Conservation (phyloP, 2,113 vertebrate genomes). For the Equus quagga region DNA sequence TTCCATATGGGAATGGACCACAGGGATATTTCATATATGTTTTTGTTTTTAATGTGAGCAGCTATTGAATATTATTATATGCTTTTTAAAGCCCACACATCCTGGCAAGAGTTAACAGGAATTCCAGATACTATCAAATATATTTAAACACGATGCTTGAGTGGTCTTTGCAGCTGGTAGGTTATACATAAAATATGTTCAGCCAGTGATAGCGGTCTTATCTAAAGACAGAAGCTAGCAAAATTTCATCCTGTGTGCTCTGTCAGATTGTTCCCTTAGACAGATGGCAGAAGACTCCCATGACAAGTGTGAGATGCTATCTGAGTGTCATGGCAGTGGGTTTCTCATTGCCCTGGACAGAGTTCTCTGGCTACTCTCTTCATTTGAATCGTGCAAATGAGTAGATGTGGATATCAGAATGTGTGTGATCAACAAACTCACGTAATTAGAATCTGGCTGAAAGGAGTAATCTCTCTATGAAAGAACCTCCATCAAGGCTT, state of each 20-base stretch:
- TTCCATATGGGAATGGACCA: background rate
- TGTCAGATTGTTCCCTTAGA: slow-evolving; percentile 94
- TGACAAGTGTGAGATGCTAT: slow-evolving; percentile 93
- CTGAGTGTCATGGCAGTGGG: slow-evolving; percentile 87
- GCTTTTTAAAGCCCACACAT: slow-evolving; percentile 56
- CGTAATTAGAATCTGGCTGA: slow-evolving; percentile 68
- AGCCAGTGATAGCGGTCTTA: slow-evolving; percentile 97
- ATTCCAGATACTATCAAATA: slow-evolving; percentile 94
- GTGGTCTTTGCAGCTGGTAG: slow-evolving; percentile 95
- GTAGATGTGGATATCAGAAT: slow-evolving; percentile 35
- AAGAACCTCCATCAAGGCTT: background rate
- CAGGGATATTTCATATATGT: slow-evolving; percentile 30
- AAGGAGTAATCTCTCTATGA: slow-evolving; percentile 40
- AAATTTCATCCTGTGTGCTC: slow-evolving; percentile 92
- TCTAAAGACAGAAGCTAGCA: slow-evolving; percentile 95
- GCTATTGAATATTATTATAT: slow-evolving; percentile 54
- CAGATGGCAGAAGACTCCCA: slow-evolving; percentile 91
- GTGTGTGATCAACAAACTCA: slow-evolving; percentile 68
- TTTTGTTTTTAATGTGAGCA: slow-evolving; percentile 65
- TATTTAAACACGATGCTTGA: slow-evolving; percentile 99
- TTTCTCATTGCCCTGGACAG: slow-evolving; percentile 2
- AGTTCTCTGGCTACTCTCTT: slow-evolving; percentile 47
- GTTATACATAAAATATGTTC: slow-evolving; percentile 99
- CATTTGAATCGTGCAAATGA: slow-evolving; percentile 83
- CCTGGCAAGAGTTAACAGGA: slow-evolving; percentile 90